Evolutionary conservation across 2,113 vertebrate genomes (phyloP), one percentile per base, ranked within the genome.

Genomic region (Periophthalmodon schlosseri): DNA sequence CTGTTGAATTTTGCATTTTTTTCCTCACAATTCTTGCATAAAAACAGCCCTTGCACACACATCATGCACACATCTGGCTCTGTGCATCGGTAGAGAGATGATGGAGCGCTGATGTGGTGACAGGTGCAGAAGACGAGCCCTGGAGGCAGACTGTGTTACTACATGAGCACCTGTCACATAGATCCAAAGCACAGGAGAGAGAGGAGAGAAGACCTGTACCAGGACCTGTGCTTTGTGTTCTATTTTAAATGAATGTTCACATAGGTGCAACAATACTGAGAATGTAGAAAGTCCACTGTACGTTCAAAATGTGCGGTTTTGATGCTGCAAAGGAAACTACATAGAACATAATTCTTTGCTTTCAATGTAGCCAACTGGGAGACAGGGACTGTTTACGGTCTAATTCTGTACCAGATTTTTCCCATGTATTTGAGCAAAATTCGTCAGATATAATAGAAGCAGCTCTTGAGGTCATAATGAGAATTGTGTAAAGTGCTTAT

Each of bases 51-150:
- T 2, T 20, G 7, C 50, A 56, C 52, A 56, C 52, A 56, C 10
- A 1, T 7, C n/a, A 20, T 3, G 12, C 39, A 20, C 9, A 75
- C 52, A n/a, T 36, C 71, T 39, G 74, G 70, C 50, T 36, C 47
- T 82, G 70, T 83, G 44, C 69, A 28, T 73, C 72, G 77, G 68
- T 66, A 77, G 86, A 90, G 89, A 75, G 57, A 91, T 92, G 77
- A 75, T 73, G 76, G 64, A 81, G 20, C 20, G 85, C 71, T 76
- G 60, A 83, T 47, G 63, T 76, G 80, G 73, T 84, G 76, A 83
- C 72, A 84, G 70, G 2, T 83, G 79, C 82, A 75, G 46, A 49
- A 89, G 79, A 71, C 74, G 85, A 68, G 70, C 73, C 77, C 77
- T 78, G 70, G 56, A 70, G 77, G 80, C 69, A 67, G 71, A 76